Evolutionary conservation across 2,888 invertebrate genomes (phyloP), one percentile per base, ranked within the genome.

Genomic region (Rotaria magnacalcarata): DNA sequence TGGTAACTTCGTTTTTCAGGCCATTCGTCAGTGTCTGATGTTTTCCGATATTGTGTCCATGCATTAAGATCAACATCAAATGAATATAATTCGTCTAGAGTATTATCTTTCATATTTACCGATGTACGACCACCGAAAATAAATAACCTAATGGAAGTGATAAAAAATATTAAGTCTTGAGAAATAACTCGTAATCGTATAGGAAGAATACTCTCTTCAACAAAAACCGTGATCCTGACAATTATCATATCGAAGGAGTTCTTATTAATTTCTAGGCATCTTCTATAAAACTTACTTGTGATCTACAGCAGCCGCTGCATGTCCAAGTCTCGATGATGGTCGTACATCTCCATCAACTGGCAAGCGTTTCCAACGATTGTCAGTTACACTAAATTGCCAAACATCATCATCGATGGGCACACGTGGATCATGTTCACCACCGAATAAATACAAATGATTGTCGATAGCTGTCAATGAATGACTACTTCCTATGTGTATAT

Each of bases 121-220:
- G 88, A 87, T n/a, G 87, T 85, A 24, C 88, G 85, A 19, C 88
- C 88, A 47, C 88, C 88, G 54, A 88, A 88, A 50, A 88, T 84
- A 58, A 87, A 88, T 43, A 88, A 87, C 27, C 80, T 80, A 80
- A n/a, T 43, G 0, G 19, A 47, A 80, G n/a, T 19, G n/a, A 8
- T 11, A 47, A 3, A 14, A 3, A 34, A 2, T 34, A 34, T 34
- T 34, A 2, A 10, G 24, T 24, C 8, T 24, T 16, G 43, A 10
- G 1, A 24, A 47, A 8, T 10, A 5, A 54, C 6, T 54, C 54
- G 50, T 50, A 50, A 50, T 50, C 34, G 34, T 34, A 34, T 34
- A 34, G 34, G 34, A 34, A 34, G 34, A 34, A 34, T 34, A 34
- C 34, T 34, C 34, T 34, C 34, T 34, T 34, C 34, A 2, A 34